Evolutionary conservation across 2,888 invertebrate species (phyloP), one percentile per base, ranked within the genome.

Genomic region (Hololepta plana): DNA sequence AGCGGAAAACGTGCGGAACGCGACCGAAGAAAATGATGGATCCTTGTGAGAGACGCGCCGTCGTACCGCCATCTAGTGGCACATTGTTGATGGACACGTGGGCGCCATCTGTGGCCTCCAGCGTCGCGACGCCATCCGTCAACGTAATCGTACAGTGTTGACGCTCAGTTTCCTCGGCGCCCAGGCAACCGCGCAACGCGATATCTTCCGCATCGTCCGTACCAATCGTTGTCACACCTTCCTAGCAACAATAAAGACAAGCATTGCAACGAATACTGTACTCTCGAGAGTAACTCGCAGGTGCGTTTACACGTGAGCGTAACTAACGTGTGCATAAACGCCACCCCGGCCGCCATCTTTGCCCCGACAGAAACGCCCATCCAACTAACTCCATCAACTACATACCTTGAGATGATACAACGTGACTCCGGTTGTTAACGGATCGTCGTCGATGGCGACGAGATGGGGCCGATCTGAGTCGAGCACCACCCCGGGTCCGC

Each of bases 391-490:
- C n/a, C n/a, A n/a, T n/a, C n/a, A n/a, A n/a, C n/a, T 22, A 14
- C 24, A 38, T 39, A 70, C 73, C 63, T 85, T 87, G 12, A 90
- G 59, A 52, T 88, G 87, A 47, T 88, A 90, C 1, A 91, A 57
- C 1, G 87, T 85, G 14, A 91, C 85, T 0, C 90, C 90, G 0
- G 90, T 90, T 31, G 80, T 85, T 23, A 85, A 66, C 23, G 82
- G 57, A 51, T 90, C 85, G 44, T 88, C 88, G 44, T 88, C 88
- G 36, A 90, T 87, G 15, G 85, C 84, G 26, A 90, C 80, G 4
- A 91, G 65, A 57, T 91, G 90, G 1, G 90, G 90, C 64, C 81
- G 74, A 46, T 87, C 85, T 0, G 87, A 87, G 51, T 87, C 85
- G 24, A 87, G 56, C 2, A 87, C 82, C 0, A 88, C 85, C 1